Evolutionary conservation across 2,797 vertebrate genomes (phyloP), one percentile per base, ranked within the genome.

Genomic region (Gambusia yucatana): DNA sequence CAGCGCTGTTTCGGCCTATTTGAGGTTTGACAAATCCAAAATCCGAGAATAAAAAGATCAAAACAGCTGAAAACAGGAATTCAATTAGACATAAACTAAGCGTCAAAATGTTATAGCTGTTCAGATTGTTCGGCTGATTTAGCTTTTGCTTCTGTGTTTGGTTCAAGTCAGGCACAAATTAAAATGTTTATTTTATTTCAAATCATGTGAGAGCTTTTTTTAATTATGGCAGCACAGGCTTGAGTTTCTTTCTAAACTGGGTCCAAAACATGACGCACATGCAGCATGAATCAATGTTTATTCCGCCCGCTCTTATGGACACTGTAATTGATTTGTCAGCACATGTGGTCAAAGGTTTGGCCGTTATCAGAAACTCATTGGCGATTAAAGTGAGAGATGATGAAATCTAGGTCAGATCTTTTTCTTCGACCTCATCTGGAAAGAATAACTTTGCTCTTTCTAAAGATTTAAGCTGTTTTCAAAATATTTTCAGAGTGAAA

Each of bases 381-480:
- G 50, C n/a, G 57, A 73, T 61, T 11, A 30, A 67, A 44, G 4
- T 39, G 47, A 14, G 20, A 55, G 11, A 67, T 55, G 30, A 71
- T 2, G 61, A 71, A 16, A 75, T 75, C 28, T 48, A 59, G 69
- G 41, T 48, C 63, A 75, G 22, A 13, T 48, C 28, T 55, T 14
- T 25, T 69, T 79, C 59, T 73, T 9, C 8, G 1, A 22, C 39
- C 17, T 82, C 44, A 72, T 75, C 65, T 75, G 65, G 81, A 75
- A 78, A 72, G 76, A 57, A 63, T 61, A 7, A 44, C 8, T 75
- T 1, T 82, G 55, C 9, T 22, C 33, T 75, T 78, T 33, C 9
- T 22, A 47, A 61, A 14, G 2, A n/a, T 43, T 70, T n/a, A 46
- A 71, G 44, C 8, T 41, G 46, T 16, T 47, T 67, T 77, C 1